These are phyloP conservation scores for Saguinus imperator DNA, from an alignment of 2,113 vertebrate species.

Conservation along the genomic window DNA sequence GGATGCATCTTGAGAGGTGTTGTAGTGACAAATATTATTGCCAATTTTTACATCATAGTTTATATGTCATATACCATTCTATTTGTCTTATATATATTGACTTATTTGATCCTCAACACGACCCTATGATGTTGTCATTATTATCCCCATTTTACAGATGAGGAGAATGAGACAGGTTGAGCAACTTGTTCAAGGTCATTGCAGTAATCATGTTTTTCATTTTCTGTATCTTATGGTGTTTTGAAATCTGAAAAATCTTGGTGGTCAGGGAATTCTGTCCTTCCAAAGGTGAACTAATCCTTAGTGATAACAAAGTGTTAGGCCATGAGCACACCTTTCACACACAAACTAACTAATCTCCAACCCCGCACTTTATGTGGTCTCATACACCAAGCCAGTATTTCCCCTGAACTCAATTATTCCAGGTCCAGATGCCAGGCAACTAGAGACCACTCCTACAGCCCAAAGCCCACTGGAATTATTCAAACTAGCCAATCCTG, in stretches of 20 bases:
- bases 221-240: background rate
- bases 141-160: background rate
- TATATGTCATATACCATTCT: background rate
- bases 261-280: background rate
- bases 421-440: background rate
- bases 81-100: background rate
- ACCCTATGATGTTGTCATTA: background rate
- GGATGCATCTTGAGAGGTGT: background rate
- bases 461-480: background rate
- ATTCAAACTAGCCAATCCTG: background rate
- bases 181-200: background rate
- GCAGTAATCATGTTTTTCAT: background rate
- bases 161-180: background rate
- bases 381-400: background rate
- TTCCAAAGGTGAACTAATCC: background rate
- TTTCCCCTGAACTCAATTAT: background rate
- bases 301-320: background rate
- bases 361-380: background rate
- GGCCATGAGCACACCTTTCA: background rate
- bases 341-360: background rate
- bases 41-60: background rate
- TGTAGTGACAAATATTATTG: background rate
- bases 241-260: background rate
- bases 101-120: background rate
- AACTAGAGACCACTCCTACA: background rate